Percentiles rank a stretch among this genome's conserved stretches.
These are phyloP conservation scores for Phaethornis superciliosus DNA, from an alignment of 2,113 vertebrate species.

Conservation along the genomic window DNA sequence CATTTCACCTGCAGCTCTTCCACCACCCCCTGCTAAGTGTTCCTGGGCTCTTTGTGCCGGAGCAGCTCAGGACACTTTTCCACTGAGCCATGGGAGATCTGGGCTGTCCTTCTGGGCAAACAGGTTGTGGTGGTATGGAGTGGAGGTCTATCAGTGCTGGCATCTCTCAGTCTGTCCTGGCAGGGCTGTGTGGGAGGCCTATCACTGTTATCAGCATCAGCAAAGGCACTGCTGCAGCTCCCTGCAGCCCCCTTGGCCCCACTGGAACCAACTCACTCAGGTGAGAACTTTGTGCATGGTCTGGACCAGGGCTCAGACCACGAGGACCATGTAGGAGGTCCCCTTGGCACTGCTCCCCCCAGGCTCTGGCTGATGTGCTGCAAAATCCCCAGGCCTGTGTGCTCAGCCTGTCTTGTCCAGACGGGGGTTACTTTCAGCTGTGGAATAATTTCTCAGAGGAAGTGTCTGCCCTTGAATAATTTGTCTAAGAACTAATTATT, in stretches of 20 bases:
- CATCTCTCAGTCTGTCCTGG: not conserved
- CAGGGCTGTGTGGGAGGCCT: not conserved
- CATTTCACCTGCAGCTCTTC: not conserved
- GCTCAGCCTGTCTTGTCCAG: not conserved
- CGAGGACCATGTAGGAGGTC: not conserved
- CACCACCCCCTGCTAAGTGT: fast-evolving
- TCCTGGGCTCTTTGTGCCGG: fast-evolving
- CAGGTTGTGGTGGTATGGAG: not conserved
- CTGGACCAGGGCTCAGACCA: fast-evolving
- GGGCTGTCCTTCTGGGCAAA: not conserved
- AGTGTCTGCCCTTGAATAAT: slow-evolving; percentile 35
- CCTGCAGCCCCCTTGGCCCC: not conserved
- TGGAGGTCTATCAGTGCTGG: not conserved
- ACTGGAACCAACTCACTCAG: not conserved
- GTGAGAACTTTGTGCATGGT: fast-evolving
- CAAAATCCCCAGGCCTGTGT: not conserved
- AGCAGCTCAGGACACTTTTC: not conserved
- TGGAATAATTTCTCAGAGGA: slow-evolving; percentile 41
- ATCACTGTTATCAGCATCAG: not conserved
- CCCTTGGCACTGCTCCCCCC: not conserved
- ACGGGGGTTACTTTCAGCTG: slow-evolving; percentile 1
- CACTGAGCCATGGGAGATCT: not conserved
- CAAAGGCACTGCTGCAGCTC: not conserved
- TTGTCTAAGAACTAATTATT: slow-evolving; percentile 54
- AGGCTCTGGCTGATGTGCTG: not conserved